Evolutionary conservation across 2,797 vertebrate species (phyloP).

Genomic region (Acomys russatus): DNA sequence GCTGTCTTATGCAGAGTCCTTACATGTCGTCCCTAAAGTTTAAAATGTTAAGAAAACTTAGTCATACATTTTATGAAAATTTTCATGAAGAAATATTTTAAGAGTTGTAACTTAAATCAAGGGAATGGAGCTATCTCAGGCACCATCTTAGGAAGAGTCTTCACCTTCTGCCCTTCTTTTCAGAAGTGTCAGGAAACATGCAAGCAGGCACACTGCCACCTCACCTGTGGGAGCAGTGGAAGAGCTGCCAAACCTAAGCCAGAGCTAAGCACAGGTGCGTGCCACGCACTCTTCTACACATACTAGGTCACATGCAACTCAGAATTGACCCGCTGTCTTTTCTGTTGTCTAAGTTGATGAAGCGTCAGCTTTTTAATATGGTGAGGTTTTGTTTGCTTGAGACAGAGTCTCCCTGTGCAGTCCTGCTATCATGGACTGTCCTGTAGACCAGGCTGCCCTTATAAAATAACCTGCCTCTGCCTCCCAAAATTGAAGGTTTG

Average conservation of each 20-base stretch:
- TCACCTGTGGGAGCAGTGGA: not conserved
- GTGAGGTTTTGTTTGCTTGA: not conserved
- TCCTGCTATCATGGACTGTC: not conserved
- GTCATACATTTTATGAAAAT: constrained; percentile 52
- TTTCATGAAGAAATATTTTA: constrained; percentile 62
- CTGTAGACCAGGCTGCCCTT: not conserved
- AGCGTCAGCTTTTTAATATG: not conserved
- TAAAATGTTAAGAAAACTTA: constrained; percentile 63
- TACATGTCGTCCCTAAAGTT: constrained; percentile 91
- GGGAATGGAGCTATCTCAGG: not conserved
- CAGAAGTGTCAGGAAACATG: constrained; percentile 3
- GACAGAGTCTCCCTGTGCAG: not conserved
- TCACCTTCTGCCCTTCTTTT: not conserved
- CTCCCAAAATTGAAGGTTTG: not conserved
- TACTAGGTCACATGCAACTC: not conserved
- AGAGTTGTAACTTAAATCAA: constrained; percentile 61
- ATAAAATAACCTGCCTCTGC: not conserved
- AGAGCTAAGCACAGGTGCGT: not conserved
- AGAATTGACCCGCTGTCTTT: constrained; percentile 26
- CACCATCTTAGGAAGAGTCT: not conserved
- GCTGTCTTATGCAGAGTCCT: constrained; percentile 92
- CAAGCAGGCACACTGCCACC: constrained; percentile 21
- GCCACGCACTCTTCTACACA: not conserved
- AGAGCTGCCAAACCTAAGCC: not conserved
- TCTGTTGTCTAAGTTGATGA: constrained; percentile 30